phyloP scores from a whole-genome alignment of 2,888 invertebrate species.

The Pecten maximus region DNA sequence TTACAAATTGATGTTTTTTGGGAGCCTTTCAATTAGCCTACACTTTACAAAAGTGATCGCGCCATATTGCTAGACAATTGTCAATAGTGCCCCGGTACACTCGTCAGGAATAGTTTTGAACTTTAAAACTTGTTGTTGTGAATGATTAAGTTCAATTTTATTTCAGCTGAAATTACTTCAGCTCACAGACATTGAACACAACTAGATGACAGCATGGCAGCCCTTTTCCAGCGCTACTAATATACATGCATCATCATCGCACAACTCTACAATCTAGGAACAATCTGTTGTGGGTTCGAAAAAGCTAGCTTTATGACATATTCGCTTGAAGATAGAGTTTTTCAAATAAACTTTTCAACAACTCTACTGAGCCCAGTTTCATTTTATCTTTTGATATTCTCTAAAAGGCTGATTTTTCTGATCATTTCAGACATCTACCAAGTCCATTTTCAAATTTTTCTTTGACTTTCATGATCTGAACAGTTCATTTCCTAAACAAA shows the following conservation, averaged over 20 bases:
- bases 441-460: neutral
- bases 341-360: neutral
- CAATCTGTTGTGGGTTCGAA: neutral
- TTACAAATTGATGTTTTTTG: neutral
- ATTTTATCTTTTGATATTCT: too few relatives aligned
- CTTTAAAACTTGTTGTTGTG: neutral
- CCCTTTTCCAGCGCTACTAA: neutral
- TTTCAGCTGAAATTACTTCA: neutral
- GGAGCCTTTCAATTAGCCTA: neutral
- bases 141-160: conserved; percentile 6
- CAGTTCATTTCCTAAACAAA: neutral
- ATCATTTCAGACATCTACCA: neutral
- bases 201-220: neutral
- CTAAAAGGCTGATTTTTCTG: too few relatives aligned
- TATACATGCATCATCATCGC: too few relatives aligned
- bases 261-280: neutral
- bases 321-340: neutral
- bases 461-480: neutral
- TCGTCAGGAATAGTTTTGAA: neutral
- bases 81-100: neutral
- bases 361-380: too few relatives aligned
- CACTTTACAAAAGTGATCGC: neutral
- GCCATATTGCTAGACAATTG: neutral
- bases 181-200: neutral
- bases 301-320: neutral